Percentiles rank a stretch among this genome's conserved stretches.
phyloP scores from a whole-genome alignment of 1,140 invertebrate genomes.

The Trichonephila inaurata region DNA sequence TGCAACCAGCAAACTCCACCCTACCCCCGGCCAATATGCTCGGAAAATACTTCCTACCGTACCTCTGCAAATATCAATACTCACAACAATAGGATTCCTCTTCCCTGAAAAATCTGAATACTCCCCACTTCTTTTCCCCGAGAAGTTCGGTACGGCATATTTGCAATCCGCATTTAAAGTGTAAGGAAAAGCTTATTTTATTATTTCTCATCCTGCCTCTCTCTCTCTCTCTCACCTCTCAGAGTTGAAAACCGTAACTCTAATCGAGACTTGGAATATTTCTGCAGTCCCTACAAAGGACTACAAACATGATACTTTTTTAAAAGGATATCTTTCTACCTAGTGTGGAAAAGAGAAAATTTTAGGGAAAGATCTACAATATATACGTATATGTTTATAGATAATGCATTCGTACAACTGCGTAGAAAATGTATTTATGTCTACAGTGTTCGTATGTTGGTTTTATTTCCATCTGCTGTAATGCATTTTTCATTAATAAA shows the following conservation, averaged over 20 bases:
- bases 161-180: constrained; percentile 56
- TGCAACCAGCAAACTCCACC: constrained; percentile 20
- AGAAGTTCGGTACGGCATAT: constrained; percentile 44
- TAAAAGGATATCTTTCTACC: background rate
- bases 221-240: background rate
- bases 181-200: constrained; percentile 62
- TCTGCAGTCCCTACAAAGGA: background rate
- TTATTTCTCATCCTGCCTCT: constrained; percentile 6
- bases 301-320: constrained; percentile 33
- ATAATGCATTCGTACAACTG: background rate
- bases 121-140: background rate
- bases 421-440: background rate
- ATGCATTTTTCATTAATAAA: no score
- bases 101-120: constrained; percentile 42
- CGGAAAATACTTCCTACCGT: constrained; percentile 28
- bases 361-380: background rate
- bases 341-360: background rate
- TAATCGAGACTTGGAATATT: constrained; percentile 50
- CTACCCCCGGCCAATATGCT: background rate
- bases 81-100: constrained; percentile 59
- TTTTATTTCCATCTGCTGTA: no score
- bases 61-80: constrained; percentile 69
- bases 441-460: no score
- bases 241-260: constrained; percentile 2
- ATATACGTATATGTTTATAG: background rate